Percentiles rank a stretch among this genome's conserved stretches.
Conservation (phyloP, 2,797 vertebrate species). For the Decapterus maruadsi region DNA sequence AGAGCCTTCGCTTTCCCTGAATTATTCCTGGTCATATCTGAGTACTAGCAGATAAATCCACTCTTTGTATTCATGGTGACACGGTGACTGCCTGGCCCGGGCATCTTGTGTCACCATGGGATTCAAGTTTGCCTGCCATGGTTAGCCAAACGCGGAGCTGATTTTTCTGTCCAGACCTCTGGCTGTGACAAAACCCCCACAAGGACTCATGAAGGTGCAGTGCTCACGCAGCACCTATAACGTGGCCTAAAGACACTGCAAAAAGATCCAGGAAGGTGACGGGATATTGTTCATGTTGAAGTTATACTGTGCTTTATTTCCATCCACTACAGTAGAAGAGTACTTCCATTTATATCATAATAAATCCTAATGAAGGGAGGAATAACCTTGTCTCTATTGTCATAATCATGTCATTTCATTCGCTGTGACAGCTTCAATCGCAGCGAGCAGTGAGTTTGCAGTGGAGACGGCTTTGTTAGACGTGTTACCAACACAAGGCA, state of each 20-base stretch:
- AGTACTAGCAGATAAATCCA: slow-evolving; percentile 62
- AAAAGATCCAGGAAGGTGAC: slow-evolving; percentile 1
- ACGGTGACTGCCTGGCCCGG: slow-evolving; percentile 38
- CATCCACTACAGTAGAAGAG: background rate
- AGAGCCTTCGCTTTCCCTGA: background rate
- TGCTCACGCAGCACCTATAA: slow-evolving; percentile 21
- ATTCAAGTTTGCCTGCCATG: slow-evolving; percentile 56
- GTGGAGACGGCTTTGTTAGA: background rate
- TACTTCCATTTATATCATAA: background rate
- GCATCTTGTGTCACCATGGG: slow-evolving; percentile 46
- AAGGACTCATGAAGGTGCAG: slow-evolving; percentile 15
- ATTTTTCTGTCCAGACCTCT: slow-evolving; percentile 38
- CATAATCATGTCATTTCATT: background rate
- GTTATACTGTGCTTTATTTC: background rate
- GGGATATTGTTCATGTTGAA: background rate
- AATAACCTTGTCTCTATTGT: background rate
- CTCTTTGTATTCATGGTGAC: slow-evolving; percentile 62
- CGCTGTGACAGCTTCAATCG: slow-evolving; percentile 1
- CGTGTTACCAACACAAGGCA: background rate
- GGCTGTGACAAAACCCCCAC: slow-evolving; percentile 9
- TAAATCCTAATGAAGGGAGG: background rate
- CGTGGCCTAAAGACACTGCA: background rate
- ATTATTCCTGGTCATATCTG: slow-evolving; percentile 66
- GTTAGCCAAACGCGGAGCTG: slow-evolving; percentile 58
- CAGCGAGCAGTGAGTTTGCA: background rate